These are phyloP conservation scores for Mesaphorura yosii DNA, from an alignment of 1,140 invertebrate species.

Conservation along the genomic window DNA sequence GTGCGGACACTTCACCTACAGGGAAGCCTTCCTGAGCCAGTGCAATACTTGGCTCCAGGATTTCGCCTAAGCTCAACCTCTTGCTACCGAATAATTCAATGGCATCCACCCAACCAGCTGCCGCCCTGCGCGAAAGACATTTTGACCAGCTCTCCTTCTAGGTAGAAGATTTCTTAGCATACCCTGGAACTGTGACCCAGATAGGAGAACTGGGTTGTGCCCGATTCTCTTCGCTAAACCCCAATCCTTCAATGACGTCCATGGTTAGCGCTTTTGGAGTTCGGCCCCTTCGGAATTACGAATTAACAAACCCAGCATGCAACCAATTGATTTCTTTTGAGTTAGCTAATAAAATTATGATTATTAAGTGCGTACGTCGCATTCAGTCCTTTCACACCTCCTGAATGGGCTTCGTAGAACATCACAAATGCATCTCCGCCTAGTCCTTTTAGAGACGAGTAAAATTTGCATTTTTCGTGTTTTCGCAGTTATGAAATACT, in stretches of 20 bases:
- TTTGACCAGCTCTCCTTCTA: too few species aligned
- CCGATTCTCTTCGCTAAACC: neutral
- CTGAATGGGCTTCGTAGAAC: slow-evolving; percentile 34
- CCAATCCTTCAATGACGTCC: neutral
- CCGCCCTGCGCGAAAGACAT: neutral
- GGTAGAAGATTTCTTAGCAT: slow-evolving; percentile 2
- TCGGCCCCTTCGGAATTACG: neutral
- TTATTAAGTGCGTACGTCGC: neutral
- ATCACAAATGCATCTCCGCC: slow-evolving; percentile 39
- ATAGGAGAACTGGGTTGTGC: neutral
- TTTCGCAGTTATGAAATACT: too few species aligned
- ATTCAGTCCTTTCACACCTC: slow-evolving; percentile 9
- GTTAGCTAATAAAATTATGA: too few species aligned
- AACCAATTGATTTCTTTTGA: too few species aligned
- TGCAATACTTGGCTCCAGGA: slow-evolving; percentile 33
- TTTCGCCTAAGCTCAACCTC: slow-evolving; percentile 24
- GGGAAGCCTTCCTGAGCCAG: slow-evolving; percentile 36
- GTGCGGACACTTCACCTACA: slow-evolving; percentile 27
- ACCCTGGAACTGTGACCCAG: slow-evolving; percentile 11
- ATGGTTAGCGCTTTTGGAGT: slow-evolving; percentile 3
- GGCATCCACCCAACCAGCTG: slow-evolving; percentile 1
- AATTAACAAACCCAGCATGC: too few species aligned
- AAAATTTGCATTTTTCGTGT: neutral
- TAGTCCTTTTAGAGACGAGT: slow-evolving; percentile 20
- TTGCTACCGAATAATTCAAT: slow-evolving; percentile 21